Evolutionary conservation across 2,113 vertebrate species (phyloP).

Genomic region (Micromys minutus): DNA sequence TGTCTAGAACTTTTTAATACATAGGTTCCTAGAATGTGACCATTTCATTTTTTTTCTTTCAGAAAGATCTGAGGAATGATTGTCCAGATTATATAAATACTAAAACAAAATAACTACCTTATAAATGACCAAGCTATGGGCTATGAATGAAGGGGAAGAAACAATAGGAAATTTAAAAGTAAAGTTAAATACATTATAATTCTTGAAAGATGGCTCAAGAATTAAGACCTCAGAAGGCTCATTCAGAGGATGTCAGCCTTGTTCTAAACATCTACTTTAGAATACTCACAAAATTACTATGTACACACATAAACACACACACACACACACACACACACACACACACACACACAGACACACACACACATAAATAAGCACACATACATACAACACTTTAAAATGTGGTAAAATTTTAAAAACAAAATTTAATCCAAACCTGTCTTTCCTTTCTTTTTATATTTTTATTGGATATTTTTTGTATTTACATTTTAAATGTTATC

Average conservation of each 20-base stretch:
- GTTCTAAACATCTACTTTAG: too few species aligned
- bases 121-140: not conserved
- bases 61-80: conserved; percentile 22
- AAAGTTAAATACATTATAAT: not conserved
- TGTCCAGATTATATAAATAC: conserved; percentile 26
- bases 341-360: too few species aligned
- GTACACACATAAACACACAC: too few species aligned
- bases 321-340: too few species aligned
- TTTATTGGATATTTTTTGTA: too few species aligned
- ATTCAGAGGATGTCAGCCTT: too few species aligned
- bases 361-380: too few species aligned
- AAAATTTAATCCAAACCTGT: not conserved
- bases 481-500: too few species aligned
- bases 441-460: not conserved
- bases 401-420: not conserved
- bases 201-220: not conserved
- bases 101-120: not conserved
- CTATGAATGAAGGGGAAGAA: not conserved
- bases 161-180: not conserved
- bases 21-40: too few species aligned
- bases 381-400: not conserved
- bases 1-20: too few species aligned
- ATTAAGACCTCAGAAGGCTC: not conserved
- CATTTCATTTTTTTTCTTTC: too few species aligned
- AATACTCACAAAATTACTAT: too few species aligned